Conservation (phyloP, 2,797 vertebrate species). For the Ctenosaura bakeri region DNA sequence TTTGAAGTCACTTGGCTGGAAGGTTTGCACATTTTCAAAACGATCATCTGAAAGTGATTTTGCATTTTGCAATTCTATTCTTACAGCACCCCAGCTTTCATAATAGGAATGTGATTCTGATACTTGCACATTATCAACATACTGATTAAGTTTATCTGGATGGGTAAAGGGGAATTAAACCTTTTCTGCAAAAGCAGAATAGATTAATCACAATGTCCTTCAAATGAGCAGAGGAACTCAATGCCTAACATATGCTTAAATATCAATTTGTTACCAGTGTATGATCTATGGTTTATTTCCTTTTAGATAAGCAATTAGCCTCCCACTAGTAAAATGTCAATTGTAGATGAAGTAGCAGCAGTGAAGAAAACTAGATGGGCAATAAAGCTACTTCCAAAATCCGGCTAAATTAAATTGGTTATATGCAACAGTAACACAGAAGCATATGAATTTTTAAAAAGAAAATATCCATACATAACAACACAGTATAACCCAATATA, state of each 20-base stretch:
- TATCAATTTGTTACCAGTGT: conserved; percentile 77
- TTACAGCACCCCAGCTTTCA: conserved; percentile 47
- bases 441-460: conserved; percentile 16
- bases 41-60: conserved; percentile 30
- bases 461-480: conserved; percentile 22
- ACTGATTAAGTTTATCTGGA: conserved; percentile 29
- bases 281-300: conserved; percentile 75
- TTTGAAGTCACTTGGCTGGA: conserved; percentile 11
- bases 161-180: conserved; percentile 45
- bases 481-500: conserved; percentile 20
- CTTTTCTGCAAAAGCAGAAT: conserved; percentile 24
- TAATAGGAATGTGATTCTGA: conserved; percentile 29
- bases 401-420: conserved; percentile 56
- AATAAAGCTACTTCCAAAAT: conserved; percentile 66
- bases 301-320: conserved; percentile 73
- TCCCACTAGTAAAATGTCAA: conserved; percentile 78
- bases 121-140: not conserved
- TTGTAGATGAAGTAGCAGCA: conserved; percentile 62
- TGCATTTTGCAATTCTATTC: not conserved
- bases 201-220: conserved; percentile 68
- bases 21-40: conserved; percentile 17
- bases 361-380: conserved; percentile 58
- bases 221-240: conserved; percentile 72
- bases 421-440: conserved; percentile 31
- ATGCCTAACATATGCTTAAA: conserved; percentile 68